Percentiles rank a stretch among this genome's conserved stretches.
Conservation (phyloP, 2,797 vertebrate species). For the Rhinella marina region DNA sequence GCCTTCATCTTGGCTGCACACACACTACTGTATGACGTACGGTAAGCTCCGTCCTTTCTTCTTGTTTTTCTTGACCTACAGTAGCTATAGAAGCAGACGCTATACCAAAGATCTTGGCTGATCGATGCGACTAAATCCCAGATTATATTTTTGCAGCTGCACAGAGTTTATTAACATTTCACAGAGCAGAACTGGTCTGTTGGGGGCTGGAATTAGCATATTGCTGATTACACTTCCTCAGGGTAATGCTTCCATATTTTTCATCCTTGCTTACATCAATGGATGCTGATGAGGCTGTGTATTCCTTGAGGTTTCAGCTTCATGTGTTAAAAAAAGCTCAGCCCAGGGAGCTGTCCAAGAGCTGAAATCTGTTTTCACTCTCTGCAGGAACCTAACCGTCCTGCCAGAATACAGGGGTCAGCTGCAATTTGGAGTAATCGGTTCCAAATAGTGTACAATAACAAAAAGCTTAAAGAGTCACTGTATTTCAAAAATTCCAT, state of each 20-base stretch:
- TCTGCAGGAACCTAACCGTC: not conserved
- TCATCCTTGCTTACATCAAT: slow-evolving; percentile 46
- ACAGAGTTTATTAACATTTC: not conserved
- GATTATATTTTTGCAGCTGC: not conserved
- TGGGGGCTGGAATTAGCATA: slow-evolving; percentile 39
- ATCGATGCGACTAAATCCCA: not conserved
- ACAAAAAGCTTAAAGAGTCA: not conserved
- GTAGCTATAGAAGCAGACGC: no score
- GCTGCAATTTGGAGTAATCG: not conserved
- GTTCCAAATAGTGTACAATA: not conserved
- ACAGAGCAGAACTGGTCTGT: slow-evolving; percentile 6
- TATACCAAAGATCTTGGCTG: not conserved
- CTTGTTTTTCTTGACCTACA: not conserved
- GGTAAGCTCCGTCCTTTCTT: not conserved
- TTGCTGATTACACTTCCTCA: slow-evolving; percentile 27
- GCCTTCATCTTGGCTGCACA: slow-evolving; percentile 9
- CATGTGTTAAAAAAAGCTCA: slow-evolving; percentile 1
- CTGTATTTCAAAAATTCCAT: not conserved
- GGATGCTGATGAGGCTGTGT: slow-evolving; percentile 3
- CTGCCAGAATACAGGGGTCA: slow-evolving; percentile 11
- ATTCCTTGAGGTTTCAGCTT: slow-evolving; percentile 29
- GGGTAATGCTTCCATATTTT: slow-evolving; percentile 6
- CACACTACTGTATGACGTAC: not conserved
- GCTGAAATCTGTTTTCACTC: slow-evolving; percentile 41
- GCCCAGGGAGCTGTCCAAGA: slow-evolving; percentile 50